Conservation (phyloP, 2,113 vertebrate species). For the Psilopogon haemacephalus region DNA sequence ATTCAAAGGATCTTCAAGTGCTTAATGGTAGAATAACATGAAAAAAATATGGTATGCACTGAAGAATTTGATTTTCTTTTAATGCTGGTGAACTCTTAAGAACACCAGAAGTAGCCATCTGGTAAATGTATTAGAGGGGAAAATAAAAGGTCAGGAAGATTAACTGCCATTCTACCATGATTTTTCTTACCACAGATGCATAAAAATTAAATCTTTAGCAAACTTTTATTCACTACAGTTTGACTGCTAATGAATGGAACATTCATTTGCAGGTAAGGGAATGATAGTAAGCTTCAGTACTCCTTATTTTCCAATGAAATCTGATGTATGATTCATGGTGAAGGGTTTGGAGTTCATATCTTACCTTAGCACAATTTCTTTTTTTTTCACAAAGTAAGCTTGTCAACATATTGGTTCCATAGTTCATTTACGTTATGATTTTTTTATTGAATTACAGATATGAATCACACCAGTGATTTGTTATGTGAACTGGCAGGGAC, state of each 20-base stretch:
- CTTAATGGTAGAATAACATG: neutral
- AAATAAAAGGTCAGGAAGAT: neutral
- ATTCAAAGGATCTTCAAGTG: neutral
- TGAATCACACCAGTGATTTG: neutral
- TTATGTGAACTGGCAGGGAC: neutral
- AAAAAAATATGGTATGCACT: neutral
- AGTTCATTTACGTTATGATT: neutral
- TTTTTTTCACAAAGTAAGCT: neutral
- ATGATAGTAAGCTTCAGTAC: neutral
- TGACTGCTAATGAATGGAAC: neutral
- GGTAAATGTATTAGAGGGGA: neutral
- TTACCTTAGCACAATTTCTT: conserved; percentile 7
- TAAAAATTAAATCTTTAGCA: neutral
- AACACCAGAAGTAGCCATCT: neutral
- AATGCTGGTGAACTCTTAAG: neutral
- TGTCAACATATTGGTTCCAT: neutral
- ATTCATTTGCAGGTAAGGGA: neutral
- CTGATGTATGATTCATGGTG: neutral
- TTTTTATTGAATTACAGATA: neutral
- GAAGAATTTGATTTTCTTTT: neutral
- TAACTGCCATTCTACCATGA: neutral
- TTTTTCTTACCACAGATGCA: neutral
- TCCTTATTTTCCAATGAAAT: neutral
- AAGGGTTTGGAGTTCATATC: neutral
- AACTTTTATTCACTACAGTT: neutral